These are phyloP conservation scores for Drosophila mayri DNA, from an alignment of 1,140 invertebrate species.

Conservation along the genomic window DNA sequence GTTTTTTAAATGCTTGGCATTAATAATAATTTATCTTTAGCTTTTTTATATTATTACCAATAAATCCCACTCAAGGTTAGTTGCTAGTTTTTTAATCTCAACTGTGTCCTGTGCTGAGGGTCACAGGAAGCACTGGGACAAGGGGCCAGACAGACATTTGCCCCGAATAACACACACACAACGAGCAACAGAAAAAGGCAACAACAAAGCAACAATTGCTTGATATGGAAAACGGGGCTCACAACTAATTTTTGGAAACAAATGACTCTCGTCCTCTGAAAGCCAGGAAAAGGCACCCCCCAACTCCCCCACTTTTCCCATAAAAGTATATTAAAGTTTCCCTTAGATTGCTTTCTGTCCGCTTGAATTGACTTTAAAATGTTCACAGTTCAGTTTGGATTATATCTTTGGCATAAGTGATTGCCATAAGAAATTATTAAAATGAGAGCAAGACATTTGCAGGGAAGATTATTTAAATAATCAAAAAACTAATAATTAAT, in stretches of 20 bases:
- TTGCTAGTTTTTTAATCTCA: background rate
- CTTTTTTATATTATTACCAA: too few relatives aligned
- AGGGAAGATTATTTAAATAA: background rate
- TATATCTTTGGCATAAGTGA: slow-evolving; percentile 39
- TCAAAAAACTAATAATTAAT: too few relatives aligned
- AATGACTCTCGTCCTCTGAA: slow-evolving; percentile 60
- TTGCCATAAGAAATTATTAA: slow-evolving; percentile 28
- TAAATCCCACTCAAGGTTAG: background rate
- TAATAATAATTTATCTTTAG: too few relatives aligned
- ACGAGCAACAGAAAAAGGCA: slow-evolving; percentile 52
- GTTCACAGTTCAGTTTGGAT: slow-evolving; percentile 16
- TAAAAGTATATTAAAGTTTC: slow-evolving; percentile 23
- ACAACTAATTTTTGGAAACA: slow-evolving; percentile 78
- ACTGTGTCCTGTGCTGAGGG: slow-evolving; percentile 8
- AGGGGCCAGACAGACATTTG: slow-evolving; percentile 61
- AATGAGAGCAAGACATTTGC: background rate
- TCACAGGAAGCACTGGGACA: slow-evolving; percentile 57
- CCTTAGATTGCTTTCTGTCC: slow-evolving; percentile 28
- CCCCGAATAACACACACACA: slow-evolving; percentile 25
- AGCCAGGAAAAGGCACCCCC: slow-evolving; percentile 4
- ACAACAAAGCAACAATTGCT: slow-evolving; percentile 61
- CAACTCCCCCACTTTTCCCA: background rate
- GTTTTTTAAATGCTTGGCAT: too few relatives aligned
- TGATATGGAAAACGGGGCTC: slow-evolving; percentile 67
- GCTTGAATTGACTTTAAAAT: slow-evolving; percentile 8